These are phyloP conservation scores for Gymnarchus niloticus DNA, from an alignment of 2,113 vertebrate species.

Conservation along the genomic window DNA sequence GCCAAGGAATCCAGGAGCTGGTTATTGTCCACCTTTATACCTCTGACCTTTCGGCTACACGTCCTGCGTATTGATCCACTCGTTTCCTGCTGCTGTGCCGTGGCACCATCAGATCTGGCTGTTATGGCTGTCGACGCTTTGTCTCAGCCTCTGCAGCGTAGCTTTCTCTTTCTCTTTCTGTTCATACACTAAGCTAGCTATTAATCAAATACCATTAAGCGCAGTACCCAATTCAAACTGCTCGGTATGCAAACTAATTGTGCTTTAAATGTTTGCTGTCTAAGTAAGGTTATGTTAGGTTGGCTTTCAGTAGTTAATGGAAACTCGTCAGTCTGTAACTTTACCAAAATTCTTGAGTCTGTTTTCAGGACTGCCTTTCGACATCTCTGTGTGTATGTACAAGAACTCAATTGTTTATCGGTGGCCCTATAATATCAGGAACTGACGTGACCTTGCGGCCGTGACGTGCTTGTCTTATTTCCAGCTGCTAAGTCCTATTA, in stretches of 20 bases:
- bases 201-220: neutral
- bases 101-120: no score
- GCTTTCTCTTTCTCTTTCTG: neutral
- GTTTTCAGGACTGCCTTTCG: no score
- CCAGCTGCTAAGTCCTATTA: neutral
- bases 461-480: neutral
- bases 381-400: no score
- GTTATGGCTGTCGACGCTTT: no score
- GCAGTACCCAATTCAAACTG: neutral
- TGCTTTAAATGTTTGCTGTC: neutral
- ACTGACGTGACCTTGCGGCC: neutral
- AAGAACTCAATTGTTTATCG: neutral
- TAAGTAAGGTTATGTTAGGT: neutral
- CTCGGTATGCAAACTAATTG: no score
- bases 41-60: neutral
- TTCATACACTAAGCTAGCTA: neutral
- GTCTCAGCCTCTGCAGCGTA: neutral
- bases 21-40: neutral
- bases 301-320: neutral
- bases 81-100: no score
- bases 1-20: no score
- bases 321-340: neutral
- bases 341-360: no score
- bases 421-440: neutral
- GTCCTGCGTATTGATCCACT: no score